Evolutionary conservation across 2,888 invertebrate species (phyloP), one percentile per base, ranked within the genome.

Genomic region (Icerya purchasi): DNA sequence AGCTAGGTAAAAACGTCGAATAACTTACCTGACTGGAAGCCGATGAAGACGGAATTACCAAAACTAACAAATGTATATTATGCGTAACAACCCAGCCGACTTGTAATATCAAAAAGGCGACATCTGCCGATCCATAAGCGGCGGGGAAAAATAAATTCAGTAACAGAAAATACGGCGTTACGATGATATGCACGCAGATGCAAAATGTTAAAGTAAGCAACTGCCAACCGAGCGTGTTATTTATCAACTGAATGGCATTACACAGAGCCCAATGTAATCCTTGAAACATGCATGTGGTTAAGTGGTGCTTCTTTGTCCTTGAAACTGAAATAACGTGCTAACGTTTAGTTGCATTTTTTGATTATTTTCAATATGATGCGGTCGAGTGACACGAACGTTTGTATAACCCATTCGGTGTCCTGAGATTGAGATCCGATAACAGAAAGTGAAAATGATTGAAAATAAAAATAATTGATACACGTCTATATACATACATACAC

Each of bases 141-240:
- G 62, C 60, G 0, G 64, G 64, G 50, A 64, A 66, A 57, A 65
- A 60, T 50, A 65, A 58, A 54, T 64, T 59, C 23, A 65, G 56
- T 22, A 65, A 61, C 61, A 66, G 63, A 51, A 64, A 65, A 61
- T 65, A 65, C 3, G 65, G 65, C 8, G 65, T 63, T 8, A 64
- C 64, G 53, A 65, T 63, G 23, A 64, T 60, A 20, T 65, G 65
- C 2, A 65, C 61, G 53, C 65, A 65, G n/a, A 63, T 63, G 21
- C 61, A 61, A 8, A 64, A 59, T 50, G 64, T 58, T 8, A 59
- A 57, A 5, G 63, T 56, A 18, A 65, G 55, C 22, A 65, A 50
- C 53, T 63, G 63, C 53, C 59, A 62, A 8, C 64, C 65, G 49
- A 65, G 65, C 57, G 61, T 58, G 49, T 56, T 57, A 25, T 65